These are phyloP conservation scores for Meliscaeva auricollis DNA, from an alignment of 2,888 invertebrate genomes.

Conservation along the genomic window DNA sequence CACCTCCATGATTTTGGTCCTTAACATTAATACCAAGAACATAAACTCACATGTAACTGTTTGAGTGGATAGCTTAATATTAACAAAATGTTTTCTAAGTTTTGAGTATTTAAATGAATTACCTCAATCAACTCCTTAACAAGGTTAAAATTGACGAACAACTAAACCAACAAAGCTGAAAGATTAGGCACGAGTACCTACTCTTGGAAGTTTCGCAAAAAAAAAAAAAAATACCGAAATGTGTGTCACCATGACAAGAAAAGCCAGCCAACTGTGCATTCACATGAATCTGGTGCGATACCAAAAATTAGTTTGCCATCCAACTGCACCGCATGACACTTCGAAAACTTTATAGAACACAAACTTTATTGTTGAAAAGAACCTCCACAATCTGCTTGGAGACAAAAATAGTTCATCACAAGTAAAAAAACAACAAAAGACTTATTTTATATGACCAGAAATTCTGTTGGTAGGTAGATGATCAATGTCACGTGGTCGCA, in stretches of 20 bases:
- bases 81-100: too few species aligned
- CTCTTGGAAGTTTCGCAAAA: not conserved
- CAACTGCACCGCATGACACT: constrained; percentile 28
- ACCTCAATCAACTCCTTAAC: not conserved
- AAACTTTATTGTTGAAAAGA: constrained; percentile 7
- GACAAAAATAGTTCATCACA: not conserved
- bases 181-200: not conserved
- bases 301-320: constrained; percentile 16
- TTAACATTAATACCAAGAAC: too few species aligned
- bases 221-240: not conserved
- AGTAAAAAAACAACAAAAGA: constrained; percentile 16
- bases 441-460: constrained; percentile 23
- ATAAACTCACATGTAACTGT: too few species aligned
- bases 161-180: not conserved
- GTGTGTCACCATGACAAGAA: not conserved
- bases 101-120: too few species aligned
- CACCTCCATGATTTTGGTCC: too few species aligned
- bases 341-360: constrained; percentile 19
- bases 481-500: constrained; percentile 25
- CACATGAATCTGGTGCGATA: constrained; percentile 18
- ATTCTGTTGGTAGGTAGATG: constrained; percentile 16
- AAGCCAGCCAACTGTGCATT: not conserved
- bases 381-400: not conserved
- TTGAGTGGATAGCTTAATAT: too few species aligned
- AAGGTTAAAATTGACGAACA: not conserved